Conservation (phyloP, 1,140 invertebrate genomes). For the Coenobita brevimanus region DNA sequence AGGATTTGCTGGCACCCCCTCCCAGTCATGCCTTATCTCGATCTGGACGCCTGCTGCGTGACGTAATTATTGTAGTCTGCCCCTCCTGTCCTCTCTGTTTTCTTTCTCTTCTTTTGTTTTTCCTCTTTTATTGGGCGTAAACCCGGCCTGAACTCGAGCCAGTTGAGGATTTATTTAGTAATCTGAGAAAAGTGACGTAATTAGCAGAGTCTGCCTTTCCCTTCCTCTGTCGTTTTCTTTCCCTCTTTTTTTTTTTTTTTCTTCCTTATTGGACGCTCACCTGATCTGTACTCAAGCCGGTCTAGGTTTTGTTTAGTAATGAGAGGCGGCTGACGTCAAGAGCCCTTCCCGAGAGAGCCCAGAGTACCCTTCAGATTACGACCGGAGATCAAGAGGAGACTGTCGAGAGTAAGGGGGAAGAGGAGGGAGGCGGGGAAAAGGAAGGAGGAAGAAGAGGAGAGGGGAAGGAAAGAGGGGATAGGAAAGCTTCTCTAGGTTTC, state of each 20-base stretch:
- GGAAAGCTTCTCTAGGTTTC: no score
- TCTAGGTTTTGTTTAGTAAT: constrained; percentile 64
- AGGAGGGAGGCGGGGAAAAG: neutral
- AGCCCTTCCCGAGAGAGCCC: constrained; percentile 16
- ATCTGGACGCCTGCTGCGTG: neutral
- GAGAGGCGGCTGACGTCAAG: constrained; percentile 50
- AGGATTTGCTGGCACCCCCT: neutral
- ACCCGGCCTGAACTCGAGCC: constrained; percentile 27
- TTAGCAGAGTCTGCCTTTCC: constrained; percentile 5
- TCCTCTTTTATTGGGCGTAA: constrained; percentile 38
- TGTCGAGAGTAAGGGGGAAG: neutral
- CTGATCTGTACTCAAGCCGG: constrained; percentile 27
- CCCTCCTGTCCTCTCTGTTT: no score
- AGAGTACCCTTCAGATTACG: constrained; percentile 57
- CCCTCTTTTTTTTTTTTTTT: constrained; percentile 18
- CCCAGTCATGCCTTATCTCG: constrained; percentile 54
- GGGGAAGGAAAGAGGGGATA: neutral
- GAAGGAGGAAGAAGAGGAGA: neutral
- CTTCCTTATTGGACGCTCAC: constrained; percentile 42
- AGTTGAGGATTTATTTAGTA: constrained; percentile 60
- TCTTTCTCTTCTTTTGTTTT: constrained; percentile 24
- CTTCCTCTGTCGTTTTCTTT: no score
- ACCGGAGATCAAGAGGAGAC: constrained; percentile 49
- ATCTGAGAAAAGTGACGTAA: constrained; percentile 34
- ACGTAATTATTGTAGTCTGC: no score